Evolutionary conservation across 2,888 invertebrate genomes (phyloP).

Genomic region (Papilio gigon): DNA sequence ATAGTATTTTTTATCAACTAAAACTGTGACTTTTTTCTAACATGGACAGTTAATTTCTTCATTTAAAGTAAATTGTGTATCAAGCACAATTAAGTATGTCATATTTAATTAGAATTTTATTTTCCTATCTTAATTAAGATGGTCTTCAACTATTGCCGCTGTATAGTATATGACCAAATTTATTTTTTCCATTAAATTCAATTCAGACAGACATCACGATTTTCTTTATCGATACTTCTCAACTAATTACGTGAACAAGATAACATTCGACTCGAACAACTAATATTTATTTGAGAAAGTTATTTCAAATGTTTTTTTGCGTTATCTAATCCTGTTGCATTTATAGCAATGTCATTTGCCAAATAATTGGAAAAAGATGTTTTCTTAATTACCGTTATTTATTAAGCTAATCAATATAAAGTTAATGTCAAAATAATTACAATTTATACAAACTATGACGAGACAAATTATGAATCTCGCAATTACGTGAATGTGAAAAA

Average conservation of each 20-base stretch:
- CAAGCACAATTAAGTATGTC: no score
- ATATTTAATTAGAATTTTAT: no score
- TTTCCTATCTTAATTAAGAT: no score
- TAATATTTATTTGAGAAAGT: conserved; percentile 8
- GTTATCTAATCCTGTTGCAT: conserved; percentile 34
- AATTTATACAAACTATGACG: conserved; percentile 3
- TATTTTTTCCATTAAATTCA: neutral
- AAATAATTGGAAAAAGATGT: conserved; percentile 23
- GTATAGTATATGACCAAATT: no score
- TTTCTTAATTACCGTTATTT: conserved; percentile 12
- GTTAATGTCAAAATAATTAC: neutral
- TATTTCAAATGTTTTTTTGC: conserved; percentile 6
- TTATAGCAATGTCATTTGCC: conserved; percentile 25
- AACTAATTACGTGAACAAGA: neutral
- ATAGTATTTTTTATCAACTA: no score
- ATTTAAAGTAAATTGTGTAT: no score
- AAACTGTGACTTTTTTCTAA: no score
- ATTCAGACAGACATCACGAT: neutral
- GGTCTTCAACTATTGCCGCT: no score
- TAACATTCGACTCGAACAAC: conserved; percentile 10
- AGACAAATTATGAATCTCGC: neutral
- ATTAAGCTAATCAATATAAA: neutral
- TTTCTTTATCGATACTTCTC: neutral
- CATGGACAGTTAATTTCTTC: no score
- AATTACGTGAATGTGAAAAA: neutral